A percentile compares a stretch with the other conserved stretches of the same genome.
Conservation (phyloP, 2,797 vertebrate species). For the Remorina albescens region DNA sequence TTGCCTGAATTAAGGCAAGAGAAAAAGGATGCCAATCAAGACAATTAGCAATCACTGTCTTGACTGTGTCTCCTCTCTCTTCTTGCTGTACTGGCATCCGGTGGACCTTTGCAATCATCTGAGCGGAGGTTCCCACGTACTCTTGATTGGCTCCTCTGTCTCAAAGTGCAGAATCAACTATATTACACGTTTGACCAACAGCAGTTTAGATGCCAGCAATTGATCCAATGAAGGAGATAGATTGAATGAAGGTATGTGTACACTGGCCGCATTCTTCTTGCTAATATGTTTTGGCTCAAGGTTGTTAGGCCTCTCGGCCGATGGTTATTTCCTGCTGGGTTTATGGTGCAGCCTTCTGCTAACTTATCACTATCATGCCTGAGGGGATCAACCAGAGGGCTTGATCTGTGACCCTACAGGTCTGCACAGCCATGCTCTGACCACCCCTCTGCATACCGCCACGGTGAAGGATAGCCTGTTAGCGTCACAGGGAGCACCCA, state of each 20-base stretch:
- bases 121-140: conserved; percentile 49
- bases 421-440: conserved; percentile 36
- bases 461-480: conserved; percentile 75
- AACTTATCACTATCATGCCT: conserved; percentile 55
- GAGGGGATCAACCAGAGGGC: conserved; percentile 61
- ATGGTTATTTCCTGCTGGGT: conserved; percentile 39
- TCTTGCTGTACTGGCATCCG: conserved; percentile 52
- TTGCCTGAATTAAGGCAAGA: conserved; percentile 26
- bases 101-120: conserved; percentile 70
- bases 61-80: conserved; percentile 44
- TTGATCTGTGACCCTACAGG: conserved; percentile 61
- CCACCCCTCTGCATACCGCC: conserved; percentile 17
- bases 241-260: conserved; percentile 33
- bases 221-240: conserved; percentile 46
- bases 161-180: conserved; percentile 49
- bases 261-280: conserved; percentile 42
- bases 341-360: conserved; percentile 57
- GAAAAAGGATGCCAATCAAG: conserved; percentile 63
- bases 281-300: conserved; percentile 45
- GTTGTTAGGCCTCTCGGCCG: conserved; percentile 35
- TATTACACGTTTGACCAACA: conserved; percentile 40
- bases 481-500: conserved; percentile 69
- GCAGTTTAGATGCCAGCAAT: conserved; percentile 35
- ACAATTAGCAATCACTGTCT: conserved; percentile 64
- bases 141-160: conserved; percentile 59